These are phyloP conservation scores for Acleris laterana DNA, from an alignment of 2,888 invertebrate species.

Conservation along the genomic window DNA sequence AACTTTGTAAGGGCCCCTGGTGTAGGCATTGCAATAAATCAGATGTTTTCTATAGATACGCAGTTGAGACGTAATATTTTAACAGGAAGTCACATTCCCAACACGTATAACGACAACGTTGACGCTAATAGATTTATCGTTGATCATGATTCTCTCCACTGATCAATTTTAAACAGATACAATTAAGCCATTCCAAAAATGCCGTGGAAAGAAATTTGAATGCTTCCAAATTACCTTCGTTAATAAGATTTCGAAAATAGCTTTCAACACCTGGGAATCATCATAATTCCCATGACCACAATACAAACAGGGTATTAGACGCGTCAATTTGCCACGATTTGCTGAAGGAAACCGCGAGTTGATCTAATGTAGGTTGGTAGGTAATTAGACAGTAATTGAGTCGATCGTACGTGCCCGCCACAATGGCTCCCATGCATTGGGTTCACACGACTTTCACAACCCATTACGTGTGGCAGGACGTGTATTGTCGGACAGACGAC, in stretches of 20 bases:
- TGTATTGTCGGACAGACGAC: slow-evolving; percentile 52
- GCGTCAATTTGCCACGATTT: slow-evolving; percentile 46
- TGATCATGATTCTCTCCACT: slow-evolving; percentile 13
- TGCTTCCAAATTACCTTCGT: slow-evolving; percentile 21
- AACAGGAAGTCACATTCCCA: slow-evolving; percentile 6
- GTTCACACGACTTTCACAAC: slow-evolving; percentile 77
- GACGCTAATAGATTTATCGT: slow-evolving; percentile 18
- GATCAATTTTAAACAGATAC: not conserved
- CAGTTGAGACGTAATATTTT: not conserved
- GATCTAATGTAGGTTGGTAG: slow-evolving; percentile 51
- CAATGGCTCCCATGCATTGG: slow-evolving; percentile 61
- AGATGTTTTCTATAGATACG: slow-evolving; percentile 17
- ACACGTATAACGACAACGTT: slow-evolving; percentile 10
- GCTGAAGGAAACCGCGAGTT: slow-evolving; percentile 40
- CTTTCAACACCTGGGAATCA: slow-evolving; percentile 33
- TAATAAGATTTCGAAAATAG: slow-evolving; percentile 26
- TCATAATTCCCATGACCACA: slow-evolving; percentile 37
- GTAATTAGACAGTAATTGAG: slow-evolving; percentile 71
- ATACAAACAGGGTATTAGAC: slow-evolving; percentile 42
- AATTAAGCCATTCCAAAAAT: slow-evolving; percentile 25
- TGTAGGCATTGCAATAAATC: slow-evolving; percentile 1
- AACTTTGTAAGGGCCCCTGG: no score
- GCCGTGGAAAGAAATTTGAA: slow-evolving; percentile 29
- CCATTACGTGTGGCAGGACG: slow-evolving; percentile 69
- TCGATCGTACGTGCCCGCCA: slow-evolving; percentile 62